Percentiles rank a stretch among this genome's conserved stretches.
phyloP scores from a whole-genome alignment of 2,797 vertebrate genomes.

The Myotis vivesi region DNA sequence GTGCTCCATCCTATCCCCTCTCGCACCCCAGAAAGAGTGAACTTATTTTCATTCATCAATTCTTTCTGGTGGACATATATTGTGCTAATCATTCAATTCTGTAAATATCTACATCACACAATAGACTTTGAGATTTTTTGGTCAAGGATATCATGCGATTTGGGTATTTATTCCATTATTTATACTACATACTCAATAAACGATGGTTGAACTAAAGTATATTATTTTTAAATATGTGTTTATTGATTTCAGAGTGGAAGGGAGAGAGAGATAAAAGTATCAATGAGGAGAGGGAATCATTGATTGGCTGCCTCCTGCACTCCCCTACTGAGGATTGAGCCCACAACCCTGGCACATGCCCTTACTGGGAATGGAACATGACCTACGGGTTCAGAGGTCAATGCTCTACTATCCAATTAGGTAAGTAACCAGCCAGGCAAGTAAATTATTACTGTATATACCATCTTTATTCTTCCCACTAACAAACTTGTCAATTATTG shows the following conservation, averaged over 20 bases:
- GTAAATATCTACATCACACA: background rate
- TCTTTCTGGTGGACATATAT: background rate
- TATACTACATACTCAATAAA: background rate
- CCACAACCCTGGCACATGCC: too few relatives aligned
- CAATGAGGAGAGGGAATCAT: too few relatives aligned
- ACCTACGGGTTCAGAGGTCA: too few relatives aligned
- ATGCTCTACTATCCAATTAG: too few relatives aligned
- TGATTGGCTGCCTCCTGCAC: too few relatives aligned
- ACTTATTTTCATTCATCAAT: background rate
- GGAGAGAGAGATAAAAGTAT: too few relatives aligned
- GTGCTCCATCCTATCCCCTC: background rate
- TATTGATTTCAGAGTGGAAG: too few relatives aligned
- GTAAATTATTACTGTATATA: background rate
- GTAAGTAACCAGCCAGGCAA: background rate
- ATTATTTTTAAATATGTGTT: background rate
- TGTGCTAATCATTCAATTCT: background rate
- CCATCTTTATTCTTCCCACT: background rate
- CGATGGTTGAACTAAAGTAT: background rate
- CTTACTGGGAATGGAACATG: too few relatives aligned
- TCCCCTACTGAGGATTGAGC: too few relatives aligned
- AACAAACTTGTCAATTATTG: background rate
- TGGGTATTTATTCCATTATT: background rate
- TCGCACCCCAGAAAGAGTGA: accelerated
- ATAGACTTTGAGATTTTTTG: background rate
- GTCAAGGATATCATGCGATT: background rate